Percentiles rank a stretch among this genome's conserved stretches.
These are phyloP conservation scores for Sylvilagus bachmani DNA, from an alignment of 2,113 vertebrate species.

Conservation along the genomic window DNA sequence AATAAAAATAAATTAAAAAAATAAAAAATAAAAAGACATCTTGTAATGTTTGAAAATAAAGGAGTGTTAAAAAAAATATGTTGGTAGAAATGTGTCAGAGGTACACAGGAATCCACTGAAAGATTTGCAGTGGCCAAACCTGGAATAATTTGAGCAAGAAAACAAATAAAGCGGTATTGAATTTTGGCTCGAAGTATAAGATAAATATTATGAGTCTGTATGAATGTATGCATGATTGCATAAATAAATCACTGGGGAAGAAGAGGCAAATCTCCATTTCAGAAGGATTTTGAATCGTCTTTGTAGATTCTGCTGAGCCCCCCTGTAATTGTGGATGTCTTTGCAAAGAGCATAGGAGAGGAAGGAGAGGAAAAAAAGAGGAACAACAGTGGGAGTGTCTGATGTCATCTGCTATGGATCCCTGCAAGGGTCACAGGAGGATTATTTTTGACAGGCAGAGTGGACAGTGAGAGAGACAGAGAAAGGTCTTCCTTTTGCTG, in stretches of 20 bases:
- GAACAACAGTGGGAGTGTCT: no score
- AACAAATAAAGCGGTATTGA: background rate
- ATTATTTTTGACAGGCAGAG: no score
- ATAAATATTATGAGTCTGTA: background rate
- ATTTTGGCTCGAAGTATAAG: background rate
- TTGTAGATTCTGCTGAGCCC: no score
- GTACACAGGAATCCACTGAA: background rate
- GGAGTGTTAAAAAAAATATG: background rate
- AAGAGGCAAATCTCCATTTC: background rate
- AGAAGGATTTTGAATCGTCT: background rate
- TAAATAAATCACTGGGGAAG: background rate
- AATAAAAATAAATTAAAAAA: no score
- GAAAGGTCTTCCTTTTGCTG: no score
- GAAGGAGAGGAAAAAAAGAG: no score
- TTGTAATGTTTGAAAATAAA: background rate
- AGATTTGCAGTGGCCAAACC: background rate
- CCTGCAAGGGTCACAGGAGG: no score
- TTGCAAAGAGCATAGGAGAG: no score
- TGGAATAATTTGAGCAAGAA: no score
- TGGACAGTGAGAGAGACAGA: no score
- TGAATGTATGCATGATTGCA: background rate
- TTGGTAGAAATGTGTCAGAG: background rate
- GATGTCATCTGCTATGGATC: no score
- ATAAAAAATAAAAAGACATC: background rate
- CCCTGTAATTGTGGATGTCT: no score